These are phyloP conservation scores for Azemiops feae DNA, from an alignment of 2,113 vertebrate species.

Conservation along the genomic window DNA sequence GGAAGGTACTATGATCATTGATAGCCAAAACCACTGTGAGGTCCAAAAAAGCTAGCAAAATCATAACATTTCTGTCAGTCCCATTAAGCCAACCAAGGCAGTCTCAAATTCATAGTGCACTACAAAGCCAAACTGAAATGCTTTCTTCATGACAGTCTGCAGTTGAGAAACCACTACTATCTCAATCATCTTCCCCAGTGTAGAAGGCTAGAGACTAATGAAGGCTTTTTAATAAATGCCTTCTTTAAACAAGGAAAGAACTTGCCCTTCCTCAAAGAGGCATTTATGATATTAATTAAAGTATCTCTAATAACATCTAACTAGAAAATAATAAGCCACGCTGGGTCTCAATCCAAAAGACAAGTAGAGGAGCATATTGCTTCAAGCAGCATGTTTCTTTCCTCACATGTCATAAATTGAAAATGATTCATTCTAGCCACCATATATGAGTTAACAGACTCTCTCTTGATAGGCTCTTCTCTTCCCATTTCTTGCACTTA, in stretches of 20 bases:
- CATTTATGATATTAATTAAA: neutral
- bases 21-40: neutral
- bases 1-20: neutral
- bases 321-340: neutral
- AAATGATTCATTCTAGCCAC: neutral
- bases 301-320: neutral
- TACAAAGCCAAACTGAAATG: neutral
- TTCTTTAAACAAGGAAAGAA: neutral
- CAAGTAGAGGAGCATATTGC: neutral
- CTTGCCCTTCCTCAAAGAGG: neutral
- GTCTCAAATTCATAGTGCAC: neutral
- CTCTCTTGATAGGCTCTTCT: neutral
- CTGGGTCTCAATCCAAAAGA: neutral
- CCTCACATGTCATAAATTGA: neutral
- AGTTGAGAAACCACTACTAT: neutral
- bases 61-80: neutral
- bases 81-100: neutral
- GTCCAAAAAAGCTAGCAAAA: neutral
- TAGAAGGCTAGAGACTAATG: neutral
- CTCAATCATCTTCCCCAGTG: neutral
- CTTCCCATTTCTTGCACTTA: neutral
- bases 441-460: neutral
- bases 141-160: neutral
- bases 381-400: neutral
- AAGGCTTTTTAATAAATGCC: neutral